phyloP scores from a whole-genome alignment of 2,113 vertebrate species.

The Zeus faber region DNA sequence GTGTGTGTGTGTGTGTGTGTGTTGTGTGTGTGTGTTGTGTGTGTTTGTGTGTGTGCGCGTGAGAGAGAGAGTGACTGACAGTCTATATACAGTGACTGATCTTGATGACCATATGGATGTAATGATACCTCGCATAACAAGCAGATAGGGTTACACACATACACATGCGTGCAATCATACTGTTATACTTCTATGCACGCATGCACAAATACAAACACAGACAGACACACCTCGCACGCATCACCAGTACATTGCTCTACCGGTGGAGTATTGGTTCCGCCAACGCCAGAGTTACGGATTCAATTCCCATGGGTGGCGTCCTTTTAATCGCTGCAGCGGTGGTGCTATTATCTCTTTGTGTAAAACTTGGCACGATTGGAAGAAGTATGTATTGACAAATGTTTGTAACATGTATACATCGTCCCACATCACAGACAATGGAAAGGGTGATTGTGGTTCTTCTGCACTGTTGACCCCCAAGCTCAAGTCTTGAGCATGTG shows the following conservation, averaged over 20 bases:
- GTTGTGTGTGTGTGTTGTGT: neutral
- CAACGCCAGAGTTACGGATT: neutral
- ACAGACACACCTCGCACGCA: neutral
- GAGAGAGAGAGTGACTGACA: neutral
- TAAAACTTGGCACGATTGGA: no score
- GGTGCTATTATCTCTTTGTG: no score
- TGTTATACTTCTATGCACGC: slow-evolving; percentile 20
- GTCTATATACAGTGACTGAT: neutral
- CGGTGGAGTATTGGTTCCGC: no score
- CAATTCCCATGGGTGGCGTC: neutral
- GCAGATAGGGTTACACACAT: slow-evolving; percentile 44
- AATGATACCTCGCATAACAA: slow-evolving; percentile 53
- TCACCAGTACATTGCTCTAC: no score
- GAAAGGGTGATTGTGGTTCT: no score
- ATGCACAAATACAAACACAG: slow-evolving; percentile 13
- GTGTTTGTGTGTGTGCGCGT: no score
- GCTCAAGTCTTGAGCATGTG: no score
- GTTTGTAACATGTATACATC: no score
- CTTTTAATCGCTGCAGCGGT: no score
- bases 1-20: neutral
- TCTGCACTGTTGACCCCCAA: no score
- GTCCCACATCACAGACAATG: no score
- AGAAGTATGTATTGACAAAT: no score
- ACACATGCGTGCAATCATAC: slow-evolving; percentile 42
- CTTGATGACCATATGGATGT: slow-evolving; percentile 42